Evolutionary conservation across 2,888 invertebrate species (phyloP).

Genomic region (Colletes collaris): DNA sequence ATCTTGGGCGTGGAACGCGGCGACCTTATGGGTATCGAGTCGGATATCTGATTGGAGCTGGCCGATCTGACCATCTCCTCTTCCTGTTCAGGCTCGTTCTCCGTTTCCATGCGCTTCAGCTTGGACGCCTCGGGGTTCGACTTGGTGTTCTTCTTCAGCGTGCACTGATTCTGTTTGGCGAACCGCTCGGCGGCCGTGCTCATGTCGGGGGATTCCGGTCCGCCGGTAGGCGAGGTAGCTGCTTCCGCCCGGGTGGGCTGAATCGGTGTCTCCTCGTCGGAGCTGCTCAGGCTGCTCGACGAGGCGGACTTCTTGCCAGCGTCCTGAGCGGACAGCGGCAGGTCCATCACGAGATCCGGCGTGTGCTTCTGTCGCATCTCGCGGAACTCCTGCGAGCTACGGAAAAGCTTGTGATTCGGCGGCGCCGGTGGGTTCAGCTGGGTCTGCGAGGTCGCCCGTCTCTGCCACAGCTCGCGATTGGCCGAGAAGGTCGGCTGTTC

Average conservation of each 20-base stretch:
- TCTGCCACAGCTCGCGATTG: conserved; percentile 87
- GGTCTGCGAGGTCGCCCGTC: conserved; percentile 85
- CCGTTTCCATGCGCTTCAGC: conserved; percentile 64
- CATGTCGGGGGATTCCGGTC: conserved; percentile 86
- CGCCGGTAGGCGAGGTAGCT: conserved; percentile 80
- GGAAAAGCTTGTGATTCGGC: conserved; percentile 81
- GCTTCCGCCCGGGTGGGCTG: conserved; percentile 77
- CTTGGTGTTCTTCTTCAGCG: conserved; percentile 89
- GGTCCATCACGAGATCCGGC: conserved; percentile 93
- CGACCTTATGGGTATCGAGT: conserved; percentile 77
- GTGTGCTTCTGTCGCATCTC: conserved; percentile 86
- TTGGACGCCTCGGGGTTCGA: conserved; percentile 68
- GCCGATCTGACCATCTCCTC: conserved; percentile 77
- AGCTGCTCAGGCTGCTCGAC: conserved; percentile 81
- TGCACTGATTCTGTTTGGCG: conserved; percentile 91
- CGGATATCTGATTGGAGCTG: conserved; percentile 78
- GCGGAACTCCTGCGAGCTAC: conserved; percentile 82
- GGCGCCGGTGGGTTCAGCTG: conserved; percentile 76
- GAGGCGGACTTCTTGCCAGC: conserved; percentile 77
- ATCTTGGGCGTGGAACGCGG: conserved; percentile 86
- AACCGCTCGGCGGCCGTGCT: conserved; percentile 91
- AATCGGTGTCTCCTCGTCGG: conserved; percentile 80
- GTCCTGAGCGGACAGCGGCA: conserved; percentile 85
- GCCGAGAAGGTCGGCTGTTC: conserved; percentile 82
- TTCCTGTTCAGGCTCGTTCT: conserved; percentile 68